A percentile compares a stretch with the other conserved stretches of the same genome.
Conservation (phyloP, 2,113 vertebrate genomes). For the Hiodon alosoides region DNA sequence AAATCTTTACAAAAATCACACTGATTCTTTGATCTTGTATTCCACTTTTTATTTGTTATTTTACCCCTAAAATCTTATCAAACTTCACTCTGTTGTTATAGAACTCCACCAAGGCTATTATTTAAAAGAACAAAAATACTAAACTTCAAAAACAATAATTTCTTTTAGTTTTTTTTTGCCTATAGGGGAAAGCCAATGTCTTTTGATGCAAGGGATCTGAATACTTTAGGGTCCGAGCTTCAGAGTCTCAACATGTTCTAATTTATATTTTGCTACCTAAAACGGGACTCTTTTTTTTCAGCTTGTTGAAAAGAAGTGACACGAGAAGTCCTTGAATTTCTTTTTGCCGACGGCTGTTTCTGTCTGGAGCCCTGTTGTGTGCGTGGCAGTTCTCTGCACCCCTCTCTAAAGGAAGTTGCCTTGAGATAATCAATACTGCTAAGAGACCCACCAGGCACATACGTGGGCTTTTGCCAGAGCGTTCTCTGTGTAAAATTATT, state of each 20-base stretch:
- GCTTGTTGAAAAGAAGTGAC: neutral
- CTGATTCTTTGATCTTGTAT: neutral
- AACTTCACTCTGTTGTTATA: neutral
- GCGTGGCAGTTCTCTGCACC: neutral
- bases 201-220: slow-evolving; percentile 1
- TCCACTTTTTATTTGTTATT: neutral
- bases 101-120: neutral
- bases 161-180: slow-evolving; percentile 1
- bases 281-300: neutral
- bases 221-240: slow-evolving; percentile 1
- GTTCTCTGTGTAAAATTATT: neutral
- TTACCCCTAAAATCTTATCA: neutral
- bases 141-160: slow-evolving; percentile 6
- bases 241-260: neutral
- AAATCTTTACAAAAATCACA: neutral
- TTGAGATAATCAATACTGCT: neutral
- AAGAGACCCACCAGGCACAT: neutral
- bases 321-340: neutral
- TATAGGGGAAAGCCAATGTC: neutral
- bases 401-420: neutral
- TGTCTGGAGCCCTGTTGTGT: neutral
- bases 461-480: neutral
- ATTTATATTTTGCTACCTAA: slow-evolving; percentile 4
- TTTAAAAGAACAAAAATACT: slow-evolving; percentile 2
- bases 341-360: neutral